phyloP scores from a whole-genome alignment of 53 echinoderm and acorn worm genomes.

The Temnopleurus reevesii region DNA sequence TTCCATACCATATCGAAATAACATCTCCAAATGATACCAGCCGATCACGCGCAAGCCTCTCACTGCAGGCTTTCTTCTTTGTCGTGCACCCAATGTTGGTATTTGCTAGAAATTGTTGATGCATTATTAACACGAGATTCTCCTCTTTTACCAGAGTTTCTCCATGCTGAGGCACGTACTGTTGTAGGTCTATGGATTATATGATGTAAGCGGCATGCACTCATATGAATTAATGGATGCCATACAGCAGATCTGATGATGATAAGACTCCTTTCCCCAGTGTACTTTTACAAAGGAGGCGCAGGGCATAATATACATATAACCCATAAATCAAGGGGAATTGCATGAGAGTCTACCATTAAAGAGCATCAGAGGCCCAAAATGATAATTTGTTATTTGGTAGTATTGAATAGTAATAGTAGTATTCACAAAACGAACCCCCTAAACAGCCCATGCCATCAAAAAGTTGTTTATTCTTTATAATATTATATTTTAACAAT shows the following conservation, averaged over 20 bases:
- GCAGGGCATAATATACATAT: no score
- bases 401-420: no score
- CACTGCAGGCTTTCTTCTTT: neutral
- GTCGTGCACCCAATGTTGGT: neutral
- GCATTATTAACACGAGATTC: neutral
- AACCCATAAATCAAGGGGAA: no score
- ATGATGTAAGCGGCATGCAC: neutral
- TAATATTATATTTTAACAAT: no score
- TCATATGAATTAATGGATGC: constrained; percentile 12
- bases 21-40: neutral
- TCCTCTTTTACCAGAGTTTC: neutral
- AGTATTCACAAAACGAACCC: no score
- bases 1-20: neutral
- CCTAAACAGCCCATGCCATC: no score
- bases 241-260: neutral
- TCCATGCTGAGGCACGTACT: neutral
- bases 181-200: neutral
- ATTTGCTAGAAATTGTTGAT: neutral
- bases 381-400: no score
- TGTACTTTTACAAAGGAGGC: no score
- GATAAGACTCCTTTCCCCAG: neutral
- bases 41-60: neutral
- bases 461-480: no score
- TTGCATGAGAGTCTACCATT: no score
- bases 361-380: no score